These are phyloP conservation scores for Colletes latitarsis DNA, from an alignment of 1,140 invertebrate genomes.

Conservation along the genomic window DNA sequence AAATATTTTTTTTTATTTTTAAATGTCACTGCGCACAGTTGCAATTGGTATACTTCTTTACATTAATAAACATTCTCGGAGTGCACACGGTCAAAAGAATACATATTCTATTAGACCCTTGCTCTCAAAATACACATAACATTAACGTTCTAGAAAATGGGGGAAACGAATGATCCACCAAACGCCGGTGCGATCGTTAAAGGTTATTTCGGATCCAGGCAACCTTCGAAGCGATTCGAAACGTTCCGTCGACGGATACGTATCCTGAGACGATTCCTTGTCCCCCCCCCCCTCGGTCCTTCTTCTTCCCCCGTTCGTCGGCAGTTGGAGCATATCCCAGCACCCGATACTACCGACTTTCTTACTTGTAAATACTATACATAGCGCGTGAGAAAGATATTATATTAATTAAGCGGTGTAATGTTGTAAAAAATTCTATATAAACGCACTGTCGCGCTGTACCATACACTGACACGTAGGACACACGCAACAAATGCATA, in stretches of 20 bases:
- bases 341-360: conserved; percentile 49
- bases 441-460: conserved; percentile 68
- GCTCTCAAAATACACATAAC: too few species aligned
- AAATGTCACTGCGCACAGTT: too few species aligned
- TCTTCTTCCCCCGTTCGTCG: not conserved
- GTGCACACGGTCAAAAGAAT: too few species aligned
- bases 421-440: conserved; percentile 66
- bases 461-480: conserved; percentile 56
- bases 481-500: conserved; percentile 1
- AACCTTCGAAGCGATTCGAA: too few species aligned
- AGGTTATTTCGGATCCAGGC: too few species aligned
- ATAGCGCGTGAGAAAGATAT: conserved; percentile 66
- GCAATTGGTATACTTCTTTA: too few species aligned
- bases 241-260: not conserved
- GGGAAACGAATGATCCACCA: too few species aligned
- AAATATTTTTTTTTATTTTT: too few species aligned
- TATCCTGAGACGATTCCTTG: not conserved
- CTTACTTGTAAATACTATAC: conserved; percentile 80
- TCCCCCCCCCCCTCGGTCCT: not conserved
- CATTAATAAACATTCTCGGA: too few species aligned
- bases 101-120: too few species aligned
- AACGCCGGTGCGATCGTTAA: too few species aligned
- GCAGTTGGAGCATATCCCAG: not conserved
- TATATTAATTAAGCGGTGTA: conserved; percentile 67
- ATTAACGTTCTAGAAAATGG: too few species aligned